phyloP scores from a whole-genome alignment of 2,797 vertebrate species.

The Triplophysa bombifrons region DNA sequence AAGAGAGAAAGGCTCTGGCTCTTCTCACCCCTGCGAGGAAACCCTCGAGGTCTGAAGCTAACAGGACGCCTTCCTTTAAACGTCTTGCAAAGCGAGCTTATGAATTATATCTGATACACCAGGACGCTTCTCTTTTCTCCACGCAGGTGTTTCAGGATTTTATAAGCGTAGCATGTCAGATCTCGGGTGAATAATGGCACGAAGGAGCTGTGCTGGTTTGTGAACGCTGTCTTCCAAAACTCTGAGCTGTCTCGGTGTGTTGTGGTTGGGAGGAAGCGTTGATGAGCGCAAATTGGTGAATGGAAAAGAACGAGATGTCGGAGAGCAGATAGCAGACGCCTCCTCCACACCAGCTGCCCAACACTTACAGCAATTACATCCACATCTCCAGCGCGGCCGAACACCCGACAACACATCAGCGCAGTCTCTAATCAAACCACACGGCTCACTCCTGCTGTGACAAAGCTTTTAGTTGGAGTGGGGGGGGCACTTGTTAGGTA shows the following conservation, averaged over 20 bases:
- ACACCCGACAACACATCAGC: conserved; percentile 31
- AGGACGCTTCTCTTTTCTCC: conserved; percentile 13
- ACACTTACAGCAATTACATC: conserved; percentile 55
- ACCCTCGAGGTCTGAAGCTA: conserved; percentile 37
- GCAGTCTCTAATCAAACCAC: conserved; percentile 47
- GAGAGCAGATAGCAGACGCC: conserved; percentile 38
- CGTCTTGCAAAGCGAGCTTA: conserved; percentile 50
- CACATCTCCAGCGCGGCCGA: conserved; percentile 52
- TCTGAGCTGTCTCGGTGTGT: background rate
- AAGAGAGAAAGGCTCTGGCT: conserved; percentile 68
- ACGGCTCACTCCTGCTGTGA: conserved; percentile 24
- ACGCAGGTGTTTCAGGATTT: background rate
- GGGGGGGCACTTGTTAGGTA: conserved; percentile 64
- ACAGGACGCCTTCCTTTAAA: conserved; percentile 36
- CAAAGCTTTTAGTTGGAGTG: conserved; percentile 48
- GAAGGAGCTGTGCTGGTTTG: background rate
- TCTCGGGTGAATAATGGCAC: conserved; percentile 13
- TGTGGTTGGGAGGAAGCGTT: conserved; percentile 16
- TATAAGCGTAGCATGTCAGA: conserved; percentile 11
- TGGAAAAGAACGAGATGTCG: conserved; percentile 14
- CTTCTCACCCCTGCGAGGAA: conserved; percentile 60
- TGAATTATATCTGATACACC: conserved; percentile 42
- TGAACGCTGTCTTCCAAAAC: background rate
- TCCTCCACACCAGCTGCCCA: conserved; percentile 54
- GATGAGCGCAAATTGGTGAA: conserved; percentile 15